phyloP scores from a whole-genome alignment of 2,888 invertebrate species.

The Lepidochitona cinerea region DNA sequence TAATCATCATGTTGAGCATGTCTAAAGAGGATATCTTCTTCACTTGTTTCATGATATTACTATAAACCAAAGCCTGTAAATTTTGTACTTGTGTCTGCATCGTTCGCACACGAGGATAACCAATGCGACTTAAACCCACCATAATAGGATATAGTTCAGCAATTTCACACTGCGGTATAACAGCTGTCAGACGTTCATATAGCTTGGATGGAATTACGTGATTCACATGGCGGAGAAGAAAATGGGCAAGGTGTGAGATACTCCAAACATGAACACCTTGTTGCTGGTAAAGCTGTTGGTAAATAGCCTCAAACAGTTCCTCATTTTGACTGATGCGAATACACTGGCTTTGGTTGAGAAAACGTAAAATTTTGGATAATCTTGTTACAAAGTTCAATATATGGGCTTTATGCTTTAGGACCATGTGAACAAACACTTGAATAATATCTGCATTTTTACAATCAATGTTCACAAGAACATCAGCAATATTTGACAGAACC shows the following conservation, averaged over 20 bases:
- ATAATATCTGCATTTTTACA: slow-evolving; percentile 29
- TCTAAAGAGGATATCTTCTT: slow-evolving; percentile 10
- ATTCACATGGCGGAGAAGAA: slow-evolving; percentile 24
- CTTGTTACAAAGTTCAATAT: slow-evolving; percentile 31
- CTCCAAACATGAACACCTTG: slow-evolving; percentile 25
- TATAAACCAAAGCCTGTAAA: slow-evolving; percentile 12
- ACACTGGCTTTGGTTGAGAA: slow-evolving; percentile 22
- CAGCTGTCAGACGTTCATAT: slow-evolving; percentile 20
- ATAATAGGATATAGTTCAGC: slow-evolving; percentile 20
- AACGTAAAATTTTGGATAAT: slow-evolving; percentile 33
- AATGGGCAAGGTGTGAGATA: slow-evolving; percentile 20
- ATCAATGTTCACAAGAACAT: slow-evolving; percentile 26
- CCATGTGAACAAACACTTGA: slow-evolving; percentile 20
- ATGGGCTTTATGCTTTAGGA: slow-evolving; percentile 28
- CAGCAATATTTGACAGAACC: slow-evolving; percentile 37
- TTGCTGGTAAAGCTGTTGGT: slow-evolving; percentile 15
- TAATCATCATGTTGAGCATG: slow-evolving; percentile 12
- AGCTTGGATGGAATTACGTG: slow-evolving; percentile 23
- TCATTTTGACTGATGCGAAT: background rate
- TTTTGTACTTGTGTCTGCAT: slow-evolving; percentile 25
- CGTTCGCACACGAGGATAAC: slow-evolving; percentile 23
- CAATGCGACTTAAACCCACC: slow-evolving; percentile 27
- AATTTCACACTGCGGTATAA: slow-evolving; percentile 29
- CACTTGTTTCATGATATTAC: slow-evolving; percentile 11
- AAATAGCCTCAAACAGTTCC: background rate